Percentiles rank a stretch among this genome's conserved stretches.
phyloP scores from a whole-genome alignment of 2,888 invertebrate genomes.

The Linyphia triangularis region DNA sequence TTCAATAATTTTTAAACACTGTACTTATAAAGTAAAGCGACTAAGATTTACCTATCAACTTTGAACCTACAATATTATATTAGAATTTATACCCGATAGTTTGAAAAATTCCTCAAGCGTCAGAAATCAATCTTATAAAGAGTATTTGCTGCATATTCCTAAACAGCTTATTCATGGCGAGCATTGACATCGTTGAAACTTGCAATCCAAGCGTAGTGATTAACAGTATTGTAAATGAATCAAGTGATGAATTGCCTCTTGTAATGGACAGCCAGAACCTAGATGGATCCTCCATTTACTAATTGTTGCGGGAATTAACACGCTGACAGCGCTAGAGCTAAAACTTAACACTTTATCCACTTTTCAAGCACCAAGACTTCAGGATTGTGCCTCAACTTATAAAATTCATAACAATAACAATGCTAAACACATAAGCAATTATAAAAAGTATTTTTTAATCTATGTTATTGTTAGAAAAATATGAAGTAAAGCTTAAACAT shows the following conservation, averaged over 20 bases:
- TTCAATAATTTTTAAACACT: no score
- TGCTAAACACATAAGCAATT: conserved; percentile 42
- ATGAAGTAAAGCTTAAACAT: no score
- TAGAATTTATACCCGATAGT: no score
- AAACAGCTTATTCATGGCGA: conserved; percentile 45
- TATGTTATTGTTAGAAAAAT: no score
- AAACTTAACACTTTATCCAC: conserved; percentile 60
- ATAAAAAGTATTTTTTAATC: no score
- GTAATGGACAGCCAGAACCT: conserved; percentile 44
- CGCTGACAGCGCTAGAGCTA: conserved; percentile 34
- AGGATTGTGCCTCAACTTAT: no score
- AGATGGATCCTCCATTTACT: conserved; percentile 62
- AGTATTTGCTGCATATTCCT: conserved; percentile 31
- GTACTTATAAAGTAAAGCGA: no score
- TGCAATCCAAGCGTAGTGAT: conserved; percentile 59
- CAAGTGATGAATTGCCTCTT: conserved; percentile 65
- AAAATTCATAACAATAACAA: no score
- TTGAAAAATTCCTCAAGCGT: not conserved
- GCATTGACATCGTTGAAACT: conserved; percentile 55
- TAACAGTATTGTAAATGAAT: conserved; percentile 68
- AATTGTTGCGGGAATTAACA: conserved; percentile 70
- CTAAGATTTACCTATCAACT: no score
- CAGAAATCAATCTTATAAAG: conserved; percentile 29
- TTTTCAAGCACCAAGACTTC: no score
- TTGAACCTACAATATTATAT: no score